Conservation (phyloP, 2,888 invertebrate genomes). For the Bruchidius siliquastri region DNA sequence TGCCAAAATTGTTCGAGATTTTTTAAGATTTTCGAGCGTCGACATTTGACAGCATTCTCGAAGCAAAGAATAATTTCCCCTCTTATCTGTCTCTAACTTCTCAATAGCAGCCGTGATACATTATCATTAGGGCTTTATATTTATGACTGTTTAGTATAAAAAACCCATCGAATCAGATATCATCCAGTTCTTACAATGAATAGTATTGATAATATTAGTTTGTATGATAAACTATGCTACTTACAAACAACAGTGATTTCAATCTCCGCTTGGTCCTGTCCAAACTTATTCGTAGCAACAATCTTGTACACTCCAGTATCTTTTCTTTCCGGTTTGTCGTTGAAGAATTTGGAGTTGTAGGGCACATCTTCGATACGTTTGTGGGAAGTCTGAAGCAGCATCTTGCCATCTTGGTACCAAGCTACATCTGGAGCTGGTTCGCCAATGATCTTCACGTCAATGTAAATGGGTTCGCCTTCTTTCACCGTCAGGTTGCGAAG, state of each 20-base stretch:
- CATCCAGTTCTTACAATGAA: too few relatives aligned
- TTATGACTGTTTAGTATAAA: too few relatives aligned
- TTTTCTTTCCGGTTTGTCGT: slow-evolving; percentile 79
- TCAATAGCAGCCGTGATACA: too few relatives aligned
- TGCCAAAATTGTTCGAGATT: too few relatives aligned
- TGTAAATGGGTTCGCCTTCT: slow-evolving; percentile 83
- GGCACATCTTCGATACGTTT: slow-evolving; percentile 74
- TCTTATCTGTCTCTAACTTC: too few relatives aligned
- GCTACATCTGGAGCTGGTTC: slow-evolving; percentile 87
- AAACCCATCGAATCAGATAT: too few relatives aligned
- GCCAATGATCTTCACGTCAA: slow-evolving; percentile 85
- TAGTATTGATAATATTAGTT: too few relatives aligned
- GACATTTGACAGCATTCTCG: too few relatives aligned
- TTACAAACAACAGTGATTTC: slow-evolving; percentile 85
- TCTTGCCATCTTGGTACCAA: slow-evolving; percentile 82
- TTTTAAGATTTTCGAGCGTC: too few relatives aligned
- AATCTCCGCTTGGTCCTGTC: slow-evolving; percentile 84
- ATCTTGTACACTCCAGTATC: slow-evolving; percentile 88
- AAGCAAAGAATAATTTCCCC: too few relatives aligned
- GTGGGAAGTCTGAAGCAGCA: slow-evolving; percentile 59
- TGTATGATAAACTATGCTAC: slow-evolving; percentile 38
- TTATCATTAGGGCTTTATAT: too few relatives aligned
- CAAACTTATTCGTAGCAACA: slow-evolving; percentile 79
- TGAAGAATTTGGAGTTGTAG: slow-evolving; percentile 82
- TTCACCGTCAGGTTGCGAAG: slow-evolving; percentile 82